These are phyloP conservation scores for Philereme transversata DNA, from an alignment of 2,888 invertebrate genomes.

Conservation along the genomic window DNA sequence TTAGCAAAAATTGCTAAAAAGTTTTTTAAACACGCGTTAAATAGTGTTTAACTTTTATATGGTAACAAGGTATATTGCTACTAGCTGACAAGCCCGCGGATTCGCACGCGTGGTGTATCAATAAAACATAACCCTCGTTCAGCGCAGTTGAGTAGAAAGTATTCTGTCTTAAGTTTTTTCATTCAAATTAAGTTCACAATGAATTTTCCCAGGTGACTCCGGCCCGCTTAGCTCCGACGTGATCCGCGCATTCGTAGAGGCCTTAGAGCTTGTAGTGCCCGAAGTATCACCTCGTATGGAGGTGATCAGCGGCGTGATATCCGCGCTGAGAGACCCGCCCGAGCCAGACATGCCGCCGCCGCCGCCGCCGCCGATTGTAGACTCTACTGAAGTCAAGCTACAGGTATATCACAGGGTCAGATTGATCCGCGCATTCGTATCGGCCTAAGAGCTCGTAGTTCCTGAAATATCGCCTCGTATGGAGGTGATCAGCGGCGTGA, in stretches of 20 bases:
- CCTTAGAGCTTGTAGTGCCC: conserved; percentile 67
- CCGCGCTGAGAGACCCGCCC: conserved; percentile 83
- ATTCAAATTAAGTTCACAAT: too few species aligned
- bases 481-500: conserved; percentile 78
- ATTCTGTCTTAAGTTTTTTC: too few species aligned
- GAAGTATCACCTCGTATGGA: conserved; percentile 75
- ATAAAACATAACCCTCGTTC: too few species aligned
- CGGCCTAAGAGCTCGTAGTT: conserved; percentile 67
- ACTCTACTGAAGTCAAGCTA: conserved; percentile 65
- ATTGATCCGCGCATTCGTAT: conserved; percentile 66
- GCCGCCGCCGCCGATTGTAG: conserved; percentile 50
- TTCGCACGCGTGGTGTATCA: too few species aligned
- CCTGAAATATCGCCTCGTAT: conserved; percentile 73
- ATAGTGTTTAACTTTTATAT: too few species aligned
- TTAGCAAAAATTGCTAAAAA: too few species aligned
- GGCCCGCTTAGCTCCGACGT: conserved; percentile 67
- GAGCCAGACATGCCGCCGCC: conserved; percentile 53
- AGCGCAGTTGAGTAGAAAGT: too few species aligned
- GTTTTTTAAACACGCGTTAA: too few species aligned
- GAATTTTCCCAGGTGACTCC: conserved; percentile 61
- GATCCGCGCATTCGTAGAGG: conserved; percentile 69
- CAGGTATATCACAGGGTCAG: conserved; percentile 48
- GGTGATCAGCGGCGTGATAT: conserved; percentile 79
- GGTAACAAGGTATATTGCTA: too few species aligned
- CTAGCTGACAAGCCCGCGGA: too few species aligned